Evolutionary conservation across 2,113 vertebrate species (phyloP).

Genomic region (Pantherophis guttatus): DNA sequence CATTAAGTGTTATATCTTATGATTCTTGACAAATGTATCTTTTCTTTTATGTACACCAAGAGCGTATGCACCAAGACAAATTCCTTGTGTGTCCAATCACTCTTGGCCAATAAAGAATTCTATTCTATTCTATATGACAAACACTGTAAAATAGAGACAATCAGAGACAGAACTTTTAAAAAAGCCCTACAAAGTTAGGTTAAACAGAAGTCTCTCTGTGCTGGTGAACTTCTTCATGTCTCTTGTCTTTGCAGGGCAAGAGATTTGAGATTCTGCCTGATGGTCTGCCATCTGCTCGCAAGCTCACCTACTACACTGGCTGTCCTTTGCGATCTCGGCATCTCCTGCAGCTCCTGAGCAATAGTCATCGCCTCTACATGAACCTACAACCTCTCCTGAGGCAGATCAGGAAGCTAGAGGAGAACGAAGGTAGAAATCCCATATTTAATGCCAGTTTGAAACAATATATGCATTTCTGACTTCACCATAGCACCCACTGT

Average conservation of each 20-base stretch:
- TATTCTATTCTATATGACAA: neutral
- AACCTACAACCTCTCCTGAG: slow-evolving; percentile 94
- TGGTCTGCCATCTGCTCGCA: slow-evolving; percentile 90
- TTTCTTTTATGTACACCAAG: too few species aligned
- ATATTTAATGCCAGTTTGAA: neutral
- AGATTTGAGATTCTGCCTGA: slow-evolving; percentile 97
- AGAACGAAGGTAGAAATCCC: slow-evolving; percentile 84
- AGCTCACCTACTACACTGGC: slow-evolving; percentile 96
- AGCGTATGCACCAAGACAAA: too few species aligned
- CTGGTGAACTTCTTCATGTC: too few species aligned
- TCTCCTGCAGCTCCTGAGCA: slow-evolving; percentile 95
- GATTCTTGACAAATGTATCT: too few species aligned
- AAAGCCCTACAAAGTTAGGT: too few species aligned
- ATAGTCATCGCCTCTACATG: slow-evolving; percentile 97
- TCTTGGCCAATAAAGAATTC: too few species aligned
- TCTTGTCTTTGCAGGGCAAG: slow-evolving; percentile 80
- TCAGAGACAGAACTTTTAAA: neutral
- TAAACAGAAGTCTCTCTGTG: neutral
- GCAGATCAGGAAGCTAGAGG: slow-evolving; percentile 90
- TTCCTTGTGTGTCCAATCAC: too few species aligned
- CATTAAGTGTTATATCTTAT: too few species aligned
- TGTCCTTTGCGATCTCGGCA: slow-evolving; percentile 91
- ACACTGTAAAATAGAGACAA: neutral
- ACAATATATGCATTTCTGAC: neutral
- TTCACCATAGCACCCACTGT: neutral